Percentiles rank a stretch among this genome's conserved stretches.
Conservation (phyloP, 2,797 vertebrate species). For the Danio tinwini region DNA sequence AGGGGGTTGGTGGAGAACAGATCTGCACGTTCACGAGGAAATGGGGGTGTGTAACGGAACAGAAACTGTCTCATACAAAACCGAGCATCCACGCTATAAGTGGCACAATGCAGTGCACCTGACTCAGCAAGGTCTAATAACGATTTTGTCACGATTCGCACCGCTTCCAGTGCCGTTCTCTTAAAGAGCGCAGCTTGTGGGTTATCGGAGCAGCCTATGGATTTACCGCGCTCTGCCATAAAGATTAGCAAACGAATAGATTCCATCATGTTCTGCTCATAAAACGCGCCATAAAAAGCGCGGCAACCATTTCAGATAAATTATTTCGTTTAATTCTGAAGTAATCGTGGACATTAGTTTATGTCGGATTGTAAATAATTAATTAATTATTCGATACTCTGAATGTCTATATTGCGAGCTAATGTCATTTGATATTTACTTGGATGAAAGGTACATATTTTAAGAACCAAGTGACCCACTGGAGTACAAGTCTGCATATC, state of each 20-base stretch:
- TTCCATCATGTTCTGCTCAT: conserved; percentile 2
- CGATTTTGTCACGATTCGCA: neutral
- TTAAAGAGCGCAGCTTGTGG: neutral
- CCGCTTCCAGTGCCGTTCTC: neutral
- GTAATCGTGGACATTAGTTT: neutral
- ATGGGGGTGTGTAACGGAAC: conserved; percentile 34
- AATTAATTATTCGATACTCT: neutral
- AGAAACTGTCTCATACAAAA: conserved; percentile 25
- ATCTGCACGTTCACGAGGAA: conserved; percentile 29
- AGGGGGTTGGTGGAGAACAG: conserved; percentile 34
- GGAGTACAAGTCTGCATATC: neutral
- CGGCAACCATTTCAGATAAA: neutral
- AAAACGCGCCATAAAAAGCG: neutral
- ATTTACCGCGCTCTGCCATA: neutral
- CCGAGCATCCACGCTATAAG: conserved; percentile 35
- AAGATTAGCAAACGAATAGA: neutral
- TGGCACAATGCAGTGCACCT: conserved; percentile 15
- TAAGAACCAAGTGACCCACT: neutral
- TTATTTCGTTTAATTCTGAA: conserved; percentile 11
- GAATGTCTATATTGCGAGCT: neutral
- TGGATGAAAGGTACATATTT: neutral
- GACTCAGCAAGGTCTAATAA: conserved; percentile 9
- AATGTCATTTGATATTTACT: neutral
- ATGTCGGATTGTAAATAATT: neutral
- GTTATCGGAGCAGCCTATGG: neutral